phyloP scores from a whole-genome alignment of 2,113 vertebrate genomes.

The Amphiprion percula region DNA sequence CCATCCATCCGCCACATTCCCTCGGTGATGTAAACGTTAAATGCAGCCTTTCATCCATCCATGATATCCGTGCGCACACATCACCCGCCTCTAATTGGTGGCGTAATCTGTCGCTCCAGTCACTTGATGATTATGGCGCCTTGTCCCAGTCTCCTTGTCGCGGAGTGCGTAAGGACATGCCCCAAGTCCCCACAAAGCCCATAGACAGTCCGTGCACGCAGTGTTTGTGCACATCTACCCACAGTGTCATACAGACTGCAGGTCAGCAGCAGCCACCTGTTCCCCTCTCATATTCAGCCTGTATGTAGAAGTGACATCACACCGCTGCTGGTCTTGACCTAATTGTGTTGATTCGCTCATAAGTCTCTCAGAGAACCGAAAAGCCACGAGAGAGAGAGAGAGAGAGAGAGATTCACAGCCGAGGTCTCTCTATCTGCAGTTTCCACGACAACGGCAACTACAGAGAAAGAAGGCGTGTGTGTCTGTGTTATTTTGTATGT shows the following conservation, averaged over 20 bases:
- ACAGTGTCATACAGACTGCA: conserved; percentile 1
- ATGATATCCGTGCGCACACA: background rate
- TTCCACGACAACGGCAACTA: conserved; percentile 80
- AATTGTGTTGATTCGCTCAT: conserved; percentile 62
- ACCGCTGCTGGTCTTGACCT: conserved; percentile 48
- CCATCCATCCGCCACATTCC: background rate
- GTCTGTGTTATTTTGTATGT: conserved; percentile 17
- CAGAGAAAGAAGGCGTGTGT: conserved; percentile 24
- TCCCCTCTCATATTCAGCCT: conserved; percentile 35
- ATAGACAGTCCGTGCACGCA: background rate
- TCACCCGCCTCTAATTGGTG: conserved; percentile 33
- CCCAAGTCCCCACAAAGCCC: background rate
- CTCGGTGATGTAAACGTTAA: background rate
- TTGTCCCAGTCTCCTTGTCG: conserved; percentile 46
- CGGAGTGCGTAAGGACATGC: conserved; percentile 50
- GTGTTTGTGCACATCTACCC: background rate
- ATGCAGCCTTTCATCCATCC: conserved; percentile 8
- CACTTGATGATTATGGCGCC: conserved; percentile 62
- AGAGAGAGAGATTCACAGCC: conserved; percentile 26
- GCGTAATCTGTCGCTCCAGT: conserved; percentile 50
- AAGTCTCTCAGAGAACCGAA: conserved; percentile 23
- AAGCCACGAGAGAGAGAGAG: conserved; percentile 25
- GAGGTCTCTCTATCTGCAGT: conserved; percentile 73
- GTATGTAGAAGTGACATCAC: conserved; percentile 15
- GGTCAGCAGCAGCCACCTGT: conserved; percentile 69